Conservation (phyloP, 2,888 invertebrate genomes). For the Caenorhabditis angaria region DNA sequence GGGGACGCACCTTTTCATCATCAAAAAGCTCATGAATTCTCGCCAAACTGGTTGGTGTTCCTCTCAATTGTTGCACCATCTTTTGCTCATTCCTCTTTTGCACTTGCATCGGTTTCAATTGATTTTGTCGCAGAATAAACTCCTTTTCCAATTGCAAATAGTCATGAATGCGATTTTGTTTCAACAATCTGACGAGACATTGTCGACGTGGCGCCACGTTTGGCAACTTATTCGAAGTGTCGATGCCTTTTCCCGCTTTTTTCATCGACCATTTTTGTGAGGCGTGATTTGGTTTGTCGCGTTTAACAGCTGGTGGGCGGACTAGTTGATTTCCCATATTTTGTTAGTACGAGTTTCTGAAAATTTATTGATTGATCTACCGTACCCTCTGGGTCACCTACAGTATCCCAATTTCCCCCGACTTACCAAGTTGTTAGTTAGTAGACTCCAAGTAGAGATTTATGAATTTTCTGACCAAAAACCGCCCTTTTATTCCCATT, state of each 20-base stretch:
- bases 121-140: constrained; percentile 55
- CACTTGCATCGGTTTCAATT: constrained; percentile 43
- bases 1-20: constrained; percentile 48
- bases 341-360: background rate
- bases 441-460: background rate
- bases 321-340: constrained; percentile 50
- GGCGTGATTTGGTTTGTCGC: constrained; percentile 60
- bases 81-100: constrained; percentile 51
- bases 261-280: constrained; percentile 59
- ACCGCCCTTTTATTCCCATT: background rate
- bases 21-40: constrained; percentile 62
- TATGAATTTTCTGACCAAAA: background rate
- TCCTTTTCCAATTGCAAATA: constrained; percentile 61
- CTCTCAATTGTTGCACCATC: constrained; percentile 55
- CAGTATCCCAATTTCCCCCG: too few species aligned
- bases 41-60: constrained; percentile 59
- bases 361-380: background rate
- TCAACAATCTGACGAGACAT: constrained; percentile 59
- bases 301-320: constrained; percentile 37
- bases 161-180: constrained; percentile 62
- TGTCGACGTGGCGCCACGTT: constrained; percentile 55
- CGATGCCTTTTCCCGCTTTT: constrained; percentile 44
- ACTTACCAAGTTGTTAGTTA: background rate
- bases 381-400: too few species aligned
- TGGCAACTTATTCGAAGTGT: constrained; percentile 58